These are phyloP conservation scores for Macquaria australasica DNA, from an alignment of 2,113 vertebrate genomes.

Conservation along the genomic window DNA sequence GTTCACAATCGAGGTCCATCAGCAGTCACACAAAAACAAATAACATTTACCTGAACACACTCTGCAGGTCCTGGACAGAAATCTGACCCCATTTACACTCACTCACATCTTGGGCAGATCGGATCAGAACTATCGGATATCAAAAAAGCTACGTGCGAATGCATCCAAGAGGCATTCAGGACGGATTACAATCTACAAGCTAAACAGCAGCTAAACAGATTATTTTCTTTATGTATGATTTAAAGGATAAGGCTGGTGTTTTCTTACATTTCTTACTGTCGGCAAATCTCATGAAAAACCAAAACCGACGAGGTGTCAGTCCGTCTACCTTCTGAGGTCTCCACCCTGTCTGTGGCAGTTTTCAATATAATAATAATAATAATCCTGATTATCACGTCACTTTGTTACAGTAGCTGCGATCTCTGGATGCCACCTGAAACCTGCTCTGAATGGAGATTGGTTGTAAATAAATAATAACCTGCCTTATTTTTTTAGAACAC, in stretches of 20 bases:
- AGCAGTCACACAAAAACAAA: neutral
- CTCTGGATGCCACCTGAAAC: neutral
- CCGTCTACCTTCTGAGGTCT: neutral
- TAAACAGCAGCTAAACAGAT: neutral
- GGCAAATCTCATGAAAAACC: neutral
- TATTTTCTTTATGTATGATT: neutral
- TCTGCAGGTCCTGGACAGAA: neutral
- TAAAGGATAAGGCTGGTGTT: neutral
- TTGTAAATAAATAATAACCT: constrained; percentile 5
- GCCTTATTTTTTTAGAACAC: too few species aligned
- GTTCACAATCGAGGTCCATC: neutral
- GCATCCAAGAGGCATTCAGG: neutral
- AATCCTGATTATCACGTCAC: neutral
- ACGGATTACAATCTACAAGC: neutral
- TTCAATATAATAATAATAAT: too few species aligned
- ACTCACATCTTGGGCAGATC: neutral
- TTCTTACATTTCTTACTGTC: neutral
- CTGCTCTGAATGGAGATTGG: neutral
- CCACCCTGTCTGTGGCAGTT: neutral
- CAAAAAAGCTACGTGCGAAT: neutral
- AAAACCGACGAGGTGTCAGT: neutral
- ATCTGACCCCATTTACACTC: neutral
- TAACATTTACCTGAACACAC: neutral
- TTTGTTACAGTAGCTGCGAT: neutral
- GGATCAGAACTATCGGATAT: neutral